These are phyloP conservation scores for Hyperoplus immaculatus DNA, from an alignment of 2,797 vertebrate genomes.

Conservation along the genomic window DNA sequence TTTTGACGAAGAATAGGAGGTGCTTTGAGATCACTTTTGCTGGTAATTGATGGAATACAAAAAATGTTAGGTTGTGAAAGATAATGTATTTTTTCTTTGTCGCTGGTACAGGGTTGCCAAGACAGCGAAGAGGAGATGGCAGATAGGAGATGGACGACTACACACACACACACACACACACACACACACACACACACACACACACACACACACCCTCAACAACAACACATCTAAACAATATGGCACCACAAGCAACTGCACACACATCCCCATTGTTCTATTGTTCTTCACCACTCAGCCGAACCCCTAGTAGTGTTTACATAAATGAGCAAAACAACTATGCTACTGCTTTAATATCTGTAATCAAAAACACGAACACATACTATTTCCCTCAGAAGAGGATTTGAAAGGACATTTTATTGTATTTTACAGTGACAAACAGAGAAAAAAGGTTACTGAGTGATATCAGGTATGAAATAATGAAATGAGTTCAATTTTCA, in stretches of 20 bases:
- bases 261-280: constrained; percentile 70
- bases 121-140: constrained; percentile 16
- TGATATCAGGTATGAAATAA: constrained; percentile 77
- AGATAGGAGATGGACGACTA: constrained; percentile 33
- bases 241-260: constrained; percentile 60
- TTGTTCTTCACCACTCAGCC: constrained; percentile 70
- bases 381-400: constrained; percentile 47
- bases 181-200: constrained; percentile 43
- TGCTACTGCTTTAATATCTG: constrained; percentile 6
- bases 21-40: background rate
- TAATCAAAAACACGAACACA: constrained; percentile 61
- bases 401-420: constrained; percentile 81
- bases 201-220: constrained; percentile 21
- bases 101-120: constrained; percentile 18
- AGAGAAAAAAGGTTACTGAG: constrained; percentile 79
- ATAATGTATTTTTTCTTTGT: constrained; percentile 38
- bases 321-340: constrained; percentile 41
- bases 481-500: constrained; percentile 78
- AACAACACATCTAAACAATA: constrained; percentile 39
- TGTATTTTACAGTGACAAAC: constrained; percentile 81
- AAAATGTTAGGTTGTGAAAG: constrained; percentile 10
- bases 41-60: background rate
- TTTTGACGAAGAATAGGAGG: constrained; percentile 2
- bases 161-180: constrained; percentile 41
- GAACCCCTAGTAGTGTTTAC: constrained; percentile 48